phyloP scores from a whole-genome alignment of 2,888 invertebrate species.

The Drosophila mulleri region DNA sequence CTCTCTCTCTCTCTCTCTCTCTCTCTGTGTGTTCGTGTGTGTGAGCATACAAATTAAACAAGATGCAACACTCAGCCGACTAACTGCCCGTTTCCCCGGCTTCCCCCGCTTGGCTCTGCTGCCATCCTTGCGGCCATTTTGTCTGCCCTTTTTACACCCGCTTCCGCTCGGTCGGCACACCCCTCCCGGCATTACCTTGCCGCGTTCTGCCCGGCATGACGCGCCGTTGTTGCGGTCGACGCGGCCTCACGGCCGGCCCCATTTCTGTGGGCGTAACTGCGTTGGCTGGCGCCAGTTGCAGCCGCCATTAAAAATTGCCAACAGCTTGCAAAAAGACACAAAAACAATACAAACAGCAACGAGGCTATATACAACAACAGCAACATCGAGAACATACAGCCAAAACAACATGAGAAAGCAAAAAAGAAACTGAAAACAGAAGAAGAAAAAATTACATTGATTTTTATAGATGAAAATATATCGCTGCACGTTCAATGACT shows the following conservation, averaged over 20 bases:
- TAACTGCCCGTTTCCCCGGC: conserved; percentile 42
- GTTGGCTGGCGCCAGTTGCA: conserved; percentile 48
- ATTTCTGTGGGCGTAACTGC: conserved; percentile 44
- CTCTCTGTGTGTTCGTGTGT: conserved; percentile 22
- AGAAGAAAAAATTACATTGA: conserved; percentile 14
- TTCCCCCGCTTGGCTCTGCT: not conserved
- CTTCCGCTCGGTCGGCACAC: not conserved
- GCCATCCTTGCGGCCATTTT: conserved; percentile 43
- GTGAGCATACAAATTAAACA: conserved; percentile 72
- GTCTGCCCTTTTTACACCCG: conserved; percentile 32
- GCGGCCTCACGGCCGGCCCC: conserved; percentile 28
- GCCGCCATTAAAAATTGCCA: conserved; percentile 68
- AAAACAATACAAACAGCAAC: conserved; percentile 45
- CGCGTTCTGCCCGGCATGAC: conserved; percentile 23
- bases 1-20: not conserved
- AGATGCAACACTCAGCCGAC: conserved; percentile 71
- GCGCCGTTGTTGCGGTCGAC: conserved; percentile 52
- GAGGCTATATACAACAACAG: conserved; percentile 20
- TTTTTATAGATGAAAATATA: conserved; percentile 46
- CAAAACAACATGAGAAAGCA: conserved; percentile 16
- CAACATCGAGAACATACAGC: conserved; percentile 16
- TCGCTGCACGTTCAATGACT: conserved; percentile 55
- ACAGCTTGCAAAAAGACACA: conserved; percentile 53
- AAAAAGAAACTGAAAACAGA: not conserved
- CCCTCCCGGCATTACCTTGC: not conserved